Conservation (phyloP, 2,113 vertebrate genomes). For the Xiphophorus maculatus region DNA sequence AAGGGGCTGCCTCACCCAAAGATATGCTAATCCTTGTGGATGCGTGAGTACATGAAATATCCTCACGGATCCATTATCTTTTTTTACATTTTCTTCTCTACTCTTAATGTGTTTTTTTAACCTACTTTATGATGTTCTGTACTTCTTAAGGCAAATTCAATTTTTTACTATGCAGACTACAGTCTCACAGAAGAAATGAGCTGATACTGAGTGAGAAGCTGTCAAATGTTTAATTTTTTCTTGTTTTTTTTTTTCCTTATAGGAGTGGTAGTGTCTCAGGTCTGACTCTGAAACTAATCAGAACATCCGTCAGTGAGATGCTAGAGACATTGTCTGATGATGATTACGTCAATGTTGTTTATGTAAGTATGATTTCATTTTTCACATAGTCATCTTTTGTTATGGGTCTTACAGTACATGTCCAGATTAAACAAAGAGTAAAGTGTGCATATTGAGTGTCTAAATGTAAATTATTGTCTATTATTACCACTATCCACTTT, state of each 20-base stretch:
- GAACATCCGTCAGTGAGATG: slow-evolving; percentile 97
- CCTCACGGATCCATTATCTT: slow-evolving; percentile 48
- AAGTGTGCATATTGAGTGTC: not conserved
- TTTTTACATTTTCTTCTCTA: slow-evolving; percentile 38
- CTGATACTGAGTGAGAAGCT: slow-evolving; percentile 27
- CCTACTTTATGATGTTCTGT: slow-evolving; percentile 31
- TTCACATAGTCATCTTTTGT: not conserved
- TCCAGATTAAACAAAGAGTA: not conserved
- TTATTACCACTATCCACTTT: too few relatives aligned
- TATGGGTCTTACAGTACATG: too few relatives aligned
- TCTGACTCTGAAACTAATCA: slow-evolving; percentile 93
- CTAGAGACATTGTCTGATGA: slow-evolving; percentile 97
- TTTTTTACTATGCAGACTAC: slow-evolving; percentile 39
- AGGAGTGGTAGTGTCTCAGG: slow-evolving; percentile 98
- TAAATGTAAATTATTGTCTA: too few relatives aligned
- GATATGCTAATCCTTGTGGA: slow-evolving; percentile 99
- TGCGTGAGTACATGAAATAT: slow-evolving; percentile 85
- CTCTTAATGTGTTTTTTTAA: slow-evolving; percentile 24
- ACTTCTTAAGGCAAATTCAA: slow-evolving; percentile 33
- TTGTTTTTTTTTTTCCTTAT: not conserved
- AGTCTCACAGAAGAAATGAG: slow-evolving; percentile 29
- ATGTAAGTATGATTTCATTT: slow-evolving; percentile 84
- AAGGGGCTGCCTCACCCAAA: slow-evolving; percentile 98
- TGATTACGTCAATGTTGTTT: slow-evolving; percentile 98
- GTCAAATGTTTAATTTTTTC: not conserved